These are phyloP conservation scores for Dynastes hyllus DNA, from an alignment of 2,888 invertebrate species.

Conservation along the genomic window DNA sequence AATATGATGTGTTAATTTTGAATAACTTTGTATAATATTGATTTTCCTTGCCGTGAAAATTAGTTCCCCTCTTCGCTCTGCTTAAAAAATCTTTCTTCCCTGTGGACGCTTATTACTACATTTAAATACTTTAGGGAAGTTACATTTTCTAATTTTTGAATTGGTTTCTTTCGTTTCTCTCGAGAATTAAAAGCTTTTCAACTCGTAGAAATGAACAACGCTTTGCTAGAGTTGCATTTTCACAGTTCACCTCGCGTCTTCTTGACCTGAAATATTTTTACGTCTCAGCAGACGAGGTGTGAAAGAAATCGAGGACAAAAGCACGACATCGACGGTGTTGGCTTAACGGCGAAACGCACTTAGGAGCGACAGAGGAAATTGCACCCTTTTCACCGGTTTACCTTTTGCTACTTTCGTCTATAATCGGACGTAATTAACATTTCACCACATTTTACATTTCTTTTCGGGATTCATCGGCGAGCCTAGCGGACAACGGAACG, in stretches of 20 bases:
- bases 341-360: conserved; percentile 6
- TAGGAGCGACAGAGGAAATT: conserved; percentile 1
- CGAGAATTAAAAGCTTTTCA: conserved; percentile 20
- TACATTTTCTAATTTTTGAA: background rate
- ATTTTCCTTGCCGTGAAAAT: too few species aligned
- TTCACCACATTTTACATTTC: conserved; percentile 77
- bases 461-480: conserved; percentile 76
- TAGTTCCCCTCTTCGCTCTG: too few species aligned
- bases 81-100: too few species aligned
- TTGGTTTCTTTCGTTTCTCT: background rate
- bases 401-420: background rate
- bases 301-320: conserved; percentile 23
- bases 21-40: too few species aligned
- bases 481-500: conserved; percentile 75
- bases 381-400: conserved; percentile 12
- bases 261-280: conserved; percentile 29
- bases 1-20: too few species aligned
- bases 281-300: background rate
- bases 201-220: background rate
- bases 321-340: background rate
- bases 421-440: conserved; percentile 25
- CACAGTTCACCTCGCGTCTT: background rate
- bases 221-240: conserved; percentile 8
- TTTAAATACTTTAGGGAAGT: background rate
- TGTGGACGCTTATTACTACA: too few species aligned